Evolutionary conservation across 2,888 invertebrate genomes (phyloP).

Genomic region (Andrena hattorfiana): DNA sequence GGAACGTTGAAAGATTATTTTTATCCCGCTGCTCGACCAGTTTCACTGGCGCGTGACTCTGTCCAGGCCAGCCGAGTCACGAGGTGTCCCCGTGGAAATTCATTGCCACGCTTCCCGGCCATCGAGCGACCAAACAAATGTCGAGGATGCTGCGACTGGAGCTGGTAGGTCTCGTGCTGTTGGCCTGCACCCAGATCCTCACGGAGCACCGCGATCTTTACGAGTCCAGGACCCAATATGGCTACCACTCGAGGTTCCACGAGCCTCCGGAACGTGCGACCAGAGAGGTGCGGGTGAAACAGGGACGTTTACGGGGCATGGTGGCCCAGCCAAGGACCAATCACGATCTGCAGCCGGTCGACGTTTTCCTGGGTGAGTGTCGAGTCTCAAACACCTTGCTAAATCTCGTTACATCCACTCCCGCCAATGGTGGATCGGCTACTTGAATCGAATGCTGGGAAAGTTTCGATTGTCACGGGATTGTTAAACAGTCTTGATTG

Average conservation of each 20-base stretch:
- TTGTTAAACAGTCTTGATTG: too few relatives aligned
- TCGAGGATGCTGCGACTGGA: constrained; percentile 80
- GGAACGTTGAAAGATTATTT: constrained; percentile 65
- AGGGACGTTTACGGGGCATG: constrained; percentile 90
- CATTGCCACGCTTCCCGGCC: constrained; percentile 39
- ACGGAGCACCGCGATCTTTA: constrained; percentile 79
- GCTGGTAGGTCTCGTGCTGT: constrained; percentile 78
- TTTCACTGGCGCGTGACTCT: background rate
- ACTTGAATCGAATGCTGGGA: too few relatives aligned
- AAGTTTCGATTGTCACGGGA: too few relatives aligned
- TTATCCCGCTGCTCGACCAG: constrained; percentile 34
- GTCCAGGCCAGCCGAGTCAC: background rate
- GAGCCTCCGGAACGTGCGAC: constrained; percentile 83
- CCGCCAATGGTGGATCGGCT: too few relatives aligned
- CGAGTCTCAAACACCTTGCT: too few relatives aligned
- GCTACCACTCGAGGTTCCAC: constrained; percentile 71
- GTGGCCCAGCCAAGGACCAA: constrained; percentile 88
- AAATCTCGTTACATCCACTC: too few relatives aligned
- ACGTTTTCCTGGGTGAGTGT: constrained; percentile 88
- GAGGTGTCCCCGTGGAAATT: constrained; percentile 28
- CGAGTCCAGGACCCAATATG: constrained; percentile 73
- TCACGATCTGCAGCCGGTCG: constrained; percentile 88
- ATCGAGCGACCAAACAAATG: constrained; percentile 60
- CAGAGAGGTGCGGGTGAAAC: constrained; percentile 88
- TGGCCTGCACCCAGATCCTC: constrained; percentile 81